These are phyloP conservation scores for Linepithema humile DNA, from an alignment of 1,140 invertebrate species.

Conservation along the genomic window DNA sequence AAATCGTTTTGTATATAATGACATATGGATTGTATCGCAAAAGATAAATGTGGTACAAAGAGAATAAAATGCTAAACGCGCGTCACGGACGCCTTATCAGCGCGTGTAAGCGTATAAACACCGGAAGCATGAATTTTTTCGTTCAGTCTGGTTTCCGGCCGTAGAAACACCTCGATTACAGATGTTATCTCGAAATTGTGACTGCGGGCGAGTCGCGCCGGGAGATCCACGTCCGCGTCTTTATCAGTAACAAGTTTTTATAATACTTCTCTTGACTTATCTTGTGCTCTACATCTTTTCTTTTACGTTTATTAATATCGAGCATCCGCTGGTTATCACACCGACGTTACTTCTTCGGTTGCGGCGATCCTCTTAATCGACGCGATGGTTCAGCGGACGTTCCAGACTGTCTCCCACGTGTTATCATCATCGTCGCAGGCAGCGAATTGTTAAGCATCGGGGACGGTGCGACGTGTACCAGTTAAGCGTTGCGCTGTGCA, in stretches of 20 bases:
- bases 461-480: neutral
- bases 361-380: neutral
- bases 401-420: constrained; percentile 39
- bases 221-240: neutral
- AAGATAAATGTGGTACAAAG: neutral
- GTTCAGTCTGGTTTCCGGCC: neutral
- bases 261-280: neutral
- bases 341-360: neutral
- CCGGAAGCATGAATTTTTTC: neutral
- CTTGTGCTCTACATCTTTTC: neutral
- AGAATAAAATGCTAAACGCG: neutral
- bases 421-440: constrained; percentile 45
- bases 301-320: neutral
- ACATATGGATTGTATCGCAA: neutral
- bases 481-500: constrained; percentile 21
- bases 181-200: neutral
- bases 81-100: neutral
- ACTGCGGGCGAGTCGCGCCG: neutral
- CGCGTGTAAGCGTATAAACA: neutral
- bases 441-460: constrained; percentile 29
- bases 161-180: neutral
- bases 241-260: neutral
- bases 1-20: neutral
- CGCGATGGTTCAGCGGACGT: neutral
- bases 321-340: neutral